Evolutionary conservation across 2,113 vertebrate species (phyloP), one percentile per base, ranked within the genome.

Genomic region (Ciconia stormi): DNA sequence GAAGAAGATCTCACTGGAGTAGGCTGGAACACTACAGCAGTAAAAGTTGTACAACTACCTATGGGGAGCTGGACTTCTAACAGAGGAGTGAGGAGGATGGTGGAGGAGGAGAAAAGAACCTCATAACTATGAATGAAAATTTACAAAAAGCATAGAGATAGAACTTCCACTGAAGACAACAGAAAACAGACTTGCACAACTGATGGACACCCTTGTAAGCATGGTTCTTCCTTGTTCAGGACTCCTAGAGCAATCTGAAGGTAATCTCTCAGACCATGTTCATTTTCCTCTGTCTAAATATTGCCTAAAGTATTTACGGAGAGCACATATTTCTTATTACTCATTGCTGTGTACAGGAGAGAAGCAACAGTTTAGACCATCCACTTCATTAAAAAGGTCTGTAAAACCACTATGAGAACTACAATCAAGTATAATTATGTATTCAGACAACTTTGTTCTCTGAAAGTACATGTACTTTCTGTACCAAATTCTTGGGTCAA

Each of bases 401-500:
- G 22, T 67, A 92, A 96, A 95, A 81, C 13, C 16, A 52, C 29
- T 70, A 20, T 46, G 6, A 84, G 63, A 91, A 78, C 52, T 79
- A 70, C 55, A 79, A 69, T 87, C n/a, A 79, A 85, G 23, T 61
- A 40, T 40, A 89, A 93, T 89, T 84, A 91, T 16, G 56, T 55
- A 91, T 22, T 8, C 16, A 87, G 52, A 52, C 8, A 81, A 78
- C 44, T 82, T 82, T 79, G 86, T 69, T 82, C 88, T 91, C 72
- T 92, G 72, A 89, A 82, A 89, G 72, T 52, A 87, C 52, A 47
- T 6, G 26, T 52, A 87, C 36, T 61, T 89, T 95, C 83, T 91
- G 80, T 86, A 93, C 29, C 25, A 62, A 92, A 80, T 61, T 80
- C 52, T 80, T 87, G 46, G 38, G 84, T 92, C 90, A 92, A 95